Evolutionary conservation across 2,113 vertebrate species (phyloP).

Genomic region (Calyptommatus sinebrachiatus): DNA sequence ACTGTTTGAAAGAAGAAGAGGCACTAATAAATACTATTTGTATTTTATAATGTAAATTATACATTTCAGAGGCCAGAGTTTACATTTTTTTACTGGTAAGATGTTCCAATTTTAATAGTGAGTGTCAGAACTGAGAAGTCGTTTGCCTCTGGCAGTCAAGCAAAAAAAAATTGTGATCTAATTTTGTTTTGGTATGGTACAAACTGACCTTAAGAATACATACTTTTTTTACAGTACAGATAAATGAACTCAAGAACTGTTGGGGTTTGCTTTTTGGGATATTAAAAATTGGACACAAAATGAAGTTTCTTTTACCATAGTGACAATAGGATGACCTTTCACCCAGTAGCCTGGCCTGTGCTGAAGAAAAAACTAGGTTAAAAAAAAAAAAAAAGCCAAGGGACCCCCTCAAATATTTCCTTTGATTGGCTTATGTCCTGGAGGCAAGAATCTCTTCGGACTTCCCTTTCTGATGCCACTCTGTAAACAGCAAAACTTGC

Average conservation of each 20-base stretch:
- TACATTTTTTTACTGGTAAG: conserved; percentile 11
- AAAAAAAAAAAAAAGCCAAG: no score
- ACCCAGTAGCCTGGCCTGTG: no score
- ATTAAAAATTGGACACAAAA: no score
- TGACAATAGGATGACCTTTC: no score
- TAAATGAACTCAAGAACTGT: neutral
- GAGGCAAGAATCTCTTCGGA: no score
- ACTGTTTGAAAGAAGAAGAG: neutral
- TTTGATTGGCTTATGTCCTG: no score
- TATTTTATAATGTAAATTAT: conserved; percentile 10
- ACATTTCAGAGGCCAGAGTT: conserved; percentile 4
- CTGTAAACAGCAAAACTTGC: no score
- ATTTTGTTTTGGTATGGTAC: conserved; percentile 10
- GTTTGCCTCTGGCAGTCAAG: conserved; percentile 2
- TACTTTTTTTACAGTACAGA: conserved; percentile 29
- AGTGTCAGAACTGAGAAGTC: conserved; percentile 19
- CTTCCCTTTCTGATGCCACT: no score
- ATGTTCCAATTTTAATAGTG: conserved; percentile 15
- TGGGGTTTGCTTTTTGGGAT: no score
- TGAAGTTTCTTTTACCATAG: no score
- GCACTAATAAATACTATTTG: conserved; percentile 6
- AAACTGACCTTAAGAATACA: conserved; percentile 24
- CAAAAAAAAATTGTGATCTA: neutral
- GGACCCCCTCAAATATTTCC: no score
- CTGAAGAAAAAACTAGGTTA: no score